Conservation (phyloP, 2,797 vertebrate species). For the Sebastes hopkinsi region DNA sequence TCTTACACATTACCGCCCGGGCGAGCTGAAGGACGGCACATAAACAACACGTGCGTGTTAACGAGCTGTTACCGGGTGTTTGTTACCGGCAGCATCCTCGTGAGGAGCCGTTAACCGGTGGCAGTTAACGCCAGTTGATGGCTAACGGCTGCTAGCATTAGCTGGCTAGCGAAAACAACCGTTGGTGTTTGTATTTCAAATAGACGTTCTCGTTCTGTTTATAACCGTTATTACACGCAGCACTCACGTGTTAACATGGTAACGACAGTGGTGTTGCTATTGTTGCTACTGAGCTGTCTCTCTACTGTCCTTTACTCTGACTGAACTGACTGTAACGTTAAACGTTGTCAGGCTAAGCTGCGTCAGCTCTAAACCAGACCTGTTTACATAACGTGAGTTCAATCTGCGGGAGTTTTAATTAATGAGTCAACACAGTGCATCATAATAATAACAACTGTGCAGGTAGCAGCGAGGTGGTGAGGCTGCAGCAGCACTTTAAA, state of each 20-base stretch:
- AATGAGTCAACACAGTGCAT: neutral
- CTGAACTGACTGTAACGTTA: neutral
- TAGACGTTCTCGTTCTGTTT: neutral
- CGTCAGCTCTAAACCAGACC: constrained; percentile 64
- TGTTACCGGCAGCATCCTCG: neutral
- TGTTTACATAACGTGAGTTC: constrained; percentile 63
- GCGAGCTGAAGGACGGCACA: rapidly evolving
- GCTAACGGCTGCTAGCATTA: constrained; percentile 69
- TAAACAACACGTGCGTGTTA: neutral
- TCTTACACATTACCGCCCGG: neutral
- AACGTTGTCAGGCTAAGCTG: constrained; percentile 60
- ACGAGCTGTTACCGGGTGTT: neutral
- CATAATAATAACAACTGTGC: neutral
- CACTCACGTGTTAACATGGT: too few relatives aligned
- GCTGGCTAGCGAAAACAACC: constrained; percentile 56
- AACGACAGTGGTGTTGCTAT: neutral
- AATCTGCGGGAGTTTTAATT: constrained; percentile 13
- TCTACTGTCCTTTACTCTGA: neutral
- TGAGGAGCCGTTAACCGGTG: neutral
- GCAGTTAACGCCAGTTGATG: constrained; percentile 33
- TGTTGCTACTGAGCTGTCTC: neutral
- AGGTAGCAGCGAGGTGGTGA: neutral
- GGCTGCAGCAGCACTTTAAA: neutral
- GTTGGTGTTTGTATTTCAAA: constrained; percentile 23
- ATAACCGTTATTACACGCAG: too few relatives aligned